Base-by-base conservation (phyloP, 1,140 invertebrate genomes). In the Meteorus sp. region DNA sequence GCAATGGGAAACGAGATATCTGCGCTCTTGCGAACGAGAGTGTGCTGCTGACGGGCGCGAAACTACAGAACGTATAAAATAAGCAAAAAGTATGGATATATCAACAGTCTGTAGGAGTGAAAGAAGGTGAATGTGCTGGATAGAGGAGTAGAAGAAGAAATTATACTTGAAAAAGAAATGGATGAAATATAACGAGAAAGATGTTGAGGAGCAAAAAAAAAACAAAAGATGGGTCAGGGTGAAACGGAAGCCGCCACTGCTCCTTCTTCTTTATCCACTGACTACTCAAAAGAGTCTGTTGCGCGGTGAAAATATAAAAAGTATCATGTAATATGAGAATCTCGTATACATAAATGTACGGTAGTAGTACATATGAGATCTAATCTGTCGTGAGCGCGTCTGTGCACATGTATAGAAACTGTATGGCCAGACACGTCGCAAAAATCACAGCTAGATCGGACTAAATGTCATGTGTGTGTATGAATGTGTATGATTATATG, bases 351-450 rank as follows among this genome's bases (percentile, higher is more conserved):
- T n/a, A n/a, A n/a, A n/a, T n/a, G n/a, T n/a, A n/a, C n/a, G 25
- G 45, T 45, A 72, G 74, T 71, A 75, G 74, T 75, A 66, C 59
- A 67, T 72, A n/a, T n/a, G 67, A 77, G 75, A 77, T 76, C 69
- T 77, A 77, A 77, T 77, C 75, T n/a, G n/a, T 76, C 61, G 64
- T 64, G 66, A 70, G 65, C 63, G 64, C 72, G 70, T 72, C 73
- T 72, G 69, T 75, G 67, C 68, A 62, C 68, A 45, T 15, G 66
- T 65, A 70, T 73, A 72, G 74, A 76, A 73, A 74, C 71, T 77
- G 75, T 70, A 74, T 73, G n/a, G n/a, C n/a, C n/a, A n/a, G n/a
- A n/a, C n/a, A n/a, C n/a, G n/a, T n/a, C n/a, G n/a, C n/a, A n/a
- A n/a, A n/a, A n/a, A n/a, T n/a, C n/a, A n/a, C n/a, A n/a, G n/a